phyloP scores from a whole-genome alignment of 2,113 vertebrate genomes.

The Atherinomorus stipes region DNA sequence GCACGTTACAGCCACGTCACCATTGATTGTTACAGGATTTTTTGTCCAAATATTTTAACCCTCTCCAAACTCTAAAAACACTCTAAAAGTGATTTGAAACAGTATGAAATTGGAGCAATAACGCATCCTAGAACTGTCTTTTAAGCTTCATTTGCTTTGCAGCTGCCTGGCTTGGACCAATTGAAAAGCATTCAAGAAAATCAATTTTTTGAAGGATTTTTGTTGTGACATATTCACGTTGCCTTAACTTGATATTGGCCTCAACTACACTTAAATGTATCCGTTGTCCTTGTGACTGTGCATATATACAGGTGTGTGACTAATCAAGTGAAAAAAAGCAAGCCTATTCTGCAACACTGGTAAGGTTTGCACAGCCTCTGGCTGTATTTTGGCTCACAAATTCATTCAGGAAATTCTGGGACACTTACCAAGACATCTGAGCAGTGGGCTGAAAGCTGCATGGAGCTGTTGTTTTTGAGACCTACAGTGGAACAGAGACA shows the following conservation, averaged over 20 bases:
- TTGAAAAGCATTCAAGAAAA: not conserved
- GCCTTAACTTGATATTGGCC: not conserved
- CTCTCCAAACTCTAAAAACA: not conserved
- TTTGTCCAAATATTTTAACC: not conserved
- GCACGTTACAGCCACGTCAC: too few relatives aligned
- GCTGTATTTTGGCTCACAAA: not conserved
- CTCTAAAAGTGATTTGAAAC: not conserved
- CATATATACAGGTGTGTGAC: not conserved
- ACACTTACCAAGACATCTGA: slow-evolving; percentile 24
- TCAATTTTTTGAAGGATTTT: slow-evolving; percentile 10
- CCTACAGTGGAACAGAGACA: slow-evolving; percentile 32
- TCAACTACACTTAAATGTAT: not conserved
- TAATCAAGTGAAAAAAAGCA: not conserved
- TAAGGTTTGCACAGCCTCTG: slow-evolving; percentile 1
- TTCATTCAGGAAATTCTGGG: slow-evolving; percentile 16
- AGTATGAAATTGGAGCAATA: not conserved
- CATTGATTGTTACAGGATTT: too few relatives aligned
- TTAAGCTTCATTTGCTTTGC: not conserved
- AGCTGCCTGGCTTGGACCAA: slow-evolving; percentile 5
- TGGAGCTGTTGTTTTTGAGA: slow-evolving; percentile 12
- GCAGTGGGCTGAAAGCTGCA: not conserved
- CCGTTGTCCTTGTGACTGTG: not conserved
- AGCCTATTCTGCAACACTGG: not conserved
- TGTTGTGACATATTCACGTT: slow-evolving; percentile 5
- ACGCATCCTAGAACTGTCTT: not conserved